Conservation (phyloP, 2,888 invertebrate species). For the Pristionchus entomophagus region DNA sequence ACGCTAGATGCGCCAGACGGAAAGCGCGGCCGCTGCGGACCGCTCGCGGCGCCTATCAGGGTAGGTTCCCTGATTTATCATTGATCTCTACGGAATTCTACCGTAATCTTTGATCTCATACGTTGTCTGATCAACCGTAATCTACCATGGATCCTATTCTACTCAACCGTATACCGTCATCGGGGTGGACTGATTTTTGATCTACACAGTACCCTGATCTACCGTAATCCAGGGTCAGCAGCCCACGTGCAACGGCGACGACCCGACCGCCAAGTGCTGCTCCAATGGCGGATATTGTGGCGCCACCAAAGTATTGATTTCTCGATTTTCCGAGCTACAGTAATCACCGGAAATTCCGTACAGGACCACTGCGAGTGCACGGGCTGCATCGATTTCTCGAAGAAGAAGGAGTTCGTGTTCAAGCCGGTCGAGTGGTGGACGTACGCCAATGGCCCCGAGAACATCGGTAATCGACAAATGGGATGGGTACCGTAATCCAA, state of each 20-base stretch:
- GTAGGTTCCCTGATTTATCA: neutral
- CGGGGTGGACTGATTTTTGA: too few species aligned
- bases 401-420: constrained; percentile 60
- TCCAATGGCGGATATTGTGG: constrained; percentile 72
- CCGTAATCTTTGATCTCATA: neutral
- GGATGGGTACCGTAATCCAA: neutral
- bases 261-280: constrained; percentile 67
- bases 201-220: neutral
- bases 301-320: constrained; percentile 55
- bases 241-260: constrained; percentile 72
- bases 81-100: neutral
- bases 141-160: too few species aligned
- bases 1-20: constrained; percentile 69
- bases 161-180: too few species aligned
- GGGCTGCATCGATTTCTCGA: constrained; percentile 72
- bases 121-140: neutral
- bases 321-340: neutral
- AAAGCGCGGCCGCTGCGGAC: constrained; percentile 69
- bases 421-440: constrained; percentile 71
- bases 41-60: constrained; percentile 60
- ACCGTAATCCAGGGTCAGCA: constrained; percentile 52
- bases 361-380: constrained; percentile 71
- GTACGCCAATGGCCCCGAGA: constrained; percentile 64
- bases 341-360: neutral
- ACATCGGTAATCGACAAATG: constrained; percentile 58